Evolutionary conservation across 2,797 vertebrate genomes (phyloP).

Genomic region (Telmatherina bonti): DNA sequence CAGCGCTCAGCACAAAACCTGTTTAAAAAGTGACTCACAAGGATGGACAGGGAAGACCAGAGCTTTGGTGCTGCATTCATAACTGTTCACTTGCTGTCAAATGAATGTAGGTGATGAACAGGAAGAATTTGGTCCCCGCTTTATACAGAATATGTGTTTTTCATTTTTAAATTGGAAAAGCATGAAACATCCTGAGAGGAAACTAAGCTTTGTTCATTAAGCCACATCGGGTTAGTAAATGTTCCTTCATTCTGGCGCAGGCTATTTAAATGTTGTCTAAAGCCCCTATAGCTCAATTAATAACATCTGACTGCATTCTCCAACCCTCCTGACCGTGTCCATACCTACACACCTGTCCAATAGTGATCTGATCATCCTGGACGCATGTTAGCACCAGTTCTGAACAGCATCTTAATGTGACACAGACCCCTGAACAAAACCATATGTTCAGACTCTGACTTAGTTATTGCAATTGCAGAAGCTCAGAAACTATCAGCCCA

Average conservation of each 20-base stretch:
- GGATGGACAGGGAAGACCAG: not conserved
- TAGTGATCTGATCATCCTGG: not conserved
- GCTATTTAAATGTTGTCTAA: too few relatives aligned
- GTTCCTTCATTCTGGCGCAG: not conserved
- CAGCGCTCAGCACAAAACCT: not conserved
- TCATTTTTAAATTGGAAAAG: not conserved
- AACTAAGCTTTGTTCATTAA: not conserved
- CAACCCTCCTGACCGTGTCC: not conserved
- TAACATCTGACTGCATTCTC: not conserved
- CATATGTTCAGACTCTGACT: slow-evolving; percentile 24
- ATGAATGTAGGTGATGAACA: not conserved
- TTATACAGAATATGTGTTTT: not conserved
- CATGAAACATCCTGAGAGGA: not conserved
- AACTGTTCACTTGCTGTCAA: not conserved
- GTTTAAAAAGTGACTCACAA: not conserved
- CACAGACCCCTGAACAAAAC: slow-evolving; percentile 26
- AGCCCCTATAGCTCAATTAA: not conserved
- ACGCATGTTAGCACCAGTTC: not conserved
- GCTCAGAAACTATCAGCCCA: slow-evolving; percentile 37
- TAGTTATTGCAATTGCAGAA: slow-evolving; percentile 26
- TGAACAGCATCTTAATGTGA: not conserved
- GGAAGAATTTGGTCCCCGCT: not conserved
- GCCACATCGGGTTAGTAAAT: not conserved
- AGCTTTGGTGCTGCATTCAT: not conserved
- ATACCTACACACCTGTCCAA: not conserved